A percentile compares a stretch with the other conserved stretches of the same genome.
phyloP scores from a whole-genome alignment of 2,888 invertebrate genomes.

The Fragum whitleyi region DNA sequence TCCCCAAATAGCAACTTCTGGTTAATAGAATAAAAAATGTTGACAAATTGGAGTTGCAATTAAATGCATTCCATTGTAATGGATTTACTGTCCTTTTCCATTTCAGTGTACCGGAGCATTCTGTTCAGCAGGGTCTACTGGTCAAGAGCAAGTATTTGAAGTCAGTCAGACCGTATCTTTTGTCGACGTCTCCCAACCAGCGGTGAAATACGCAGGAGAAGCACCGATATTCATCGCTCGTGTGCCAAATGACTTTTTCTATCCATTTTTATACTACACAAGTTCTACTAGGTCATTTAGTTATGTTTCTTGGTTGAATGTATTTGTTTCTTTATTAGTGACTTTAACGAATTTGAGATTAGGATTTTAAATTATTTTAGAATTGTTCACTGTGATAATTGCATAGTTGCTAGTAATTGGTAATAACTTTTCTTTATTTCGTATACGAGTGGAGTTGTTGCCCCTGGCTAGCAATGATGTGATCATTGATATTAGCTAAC shows the following conservation, averaged over 20 bases:
- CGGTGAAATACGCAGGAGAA: conserved; percentile 87
- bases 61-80: too few relatives aligned
- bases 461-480: too few relatives aligned
- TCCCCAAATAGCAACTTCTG: too few relatives aligned
- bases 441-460: too few relatives aligned
- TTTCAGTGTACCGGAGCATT: conserved; percentile 81
- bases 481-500: too few relatives aligned
- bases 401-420: too few relatives aligned
- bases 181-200: conserved; percentile 86
- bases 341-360: conserved; percentile 43
- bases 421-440: too few relatives aligned
- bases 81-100: conserved; percentile 16
- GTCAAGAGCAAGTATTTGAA: conserved; percentile 76
- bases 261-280: conserved; percentile 86
- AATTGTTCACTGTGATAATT: too few relatives aligned
- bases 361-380: conserved; percentile 16
- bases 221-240: conserved; percentile 89
- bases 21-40: too few relatives aligned
- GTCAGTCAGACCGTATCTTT: conserved; percentile 85
- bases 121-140: conserved; percentile 74
- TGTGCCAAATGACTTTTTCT: conserved; percentile 91
- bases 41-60: too few relatives aligned
- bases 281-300: neutral
- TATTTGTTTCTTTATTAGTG: conserved; percentile 29
- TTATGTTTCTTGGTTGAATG: neutral